Conservation (phyloP, 2,113 vertebrate species). For the Syngnathoides biaculeatus region DNA sequence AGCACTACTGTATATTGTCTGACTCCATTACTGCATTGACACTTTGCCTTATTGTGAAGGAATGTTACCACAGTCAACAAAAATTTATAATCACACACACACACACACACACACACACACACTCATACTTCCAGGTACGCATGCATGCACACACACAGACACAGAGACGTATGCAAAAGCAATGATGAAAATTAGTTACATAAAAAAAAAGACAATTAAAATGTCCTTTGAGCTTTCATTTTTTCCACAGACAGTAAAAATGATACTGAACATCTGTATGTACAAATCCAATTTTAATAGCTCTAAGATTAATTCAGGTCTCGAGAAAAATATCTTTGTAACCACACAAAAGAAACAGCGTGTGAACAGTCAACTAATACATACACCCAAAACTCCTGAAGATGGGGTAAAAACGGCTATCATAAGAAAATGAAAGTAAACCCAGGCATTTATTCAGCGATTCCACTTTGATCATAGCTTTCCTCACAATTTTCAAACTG, state of each 20-base stretch:
- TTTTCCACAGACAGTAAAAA: background rate
- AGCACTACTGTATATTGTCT: background rate
- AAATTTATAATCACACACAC: background rate
- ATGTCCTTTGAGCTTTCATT: background rate
- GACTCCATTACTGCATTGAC: background rate
- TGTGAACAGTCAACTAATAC: slow-evolving; percentile 16
- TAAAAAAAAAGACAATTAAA: background rate
- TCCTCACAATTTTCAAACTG: slow-evolving; percentile 45
- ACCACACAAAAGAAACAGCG: background rate
- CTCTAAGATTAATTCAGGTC: background rate
- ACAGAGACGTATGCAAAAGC: background rate
- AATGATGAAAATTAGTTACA: background rate
- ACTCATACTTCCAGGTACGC: too few relatives aligned
- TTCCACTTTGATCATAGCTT: slow-evolving; percentile 52
- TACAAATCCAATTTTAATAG: slow-evolving; percentile 8
- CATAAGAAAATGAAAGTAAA: slow-evolving; percentile 17
- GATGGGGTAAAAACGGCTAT: slow-evolving; percentile 4
- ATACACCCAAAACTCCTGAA: slow-evolving; percentile 10
- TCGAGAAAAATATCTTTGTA: slow-evolving; percentile 7
- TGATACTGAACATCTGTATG: background rate
- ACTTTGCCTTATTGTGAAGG: background rate
- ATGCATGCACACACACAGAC: background rate
- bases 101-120: background rate
- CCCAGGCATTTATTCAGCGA: slow-evolving; percentile 41
- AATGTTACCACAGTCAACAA: too few relatives aligned